These are phyloP conservation scores for Rhinoraja longicauda DNA, from an alignment of 2,797 vertebrate species.

Conservation along the genomic window DNA sequence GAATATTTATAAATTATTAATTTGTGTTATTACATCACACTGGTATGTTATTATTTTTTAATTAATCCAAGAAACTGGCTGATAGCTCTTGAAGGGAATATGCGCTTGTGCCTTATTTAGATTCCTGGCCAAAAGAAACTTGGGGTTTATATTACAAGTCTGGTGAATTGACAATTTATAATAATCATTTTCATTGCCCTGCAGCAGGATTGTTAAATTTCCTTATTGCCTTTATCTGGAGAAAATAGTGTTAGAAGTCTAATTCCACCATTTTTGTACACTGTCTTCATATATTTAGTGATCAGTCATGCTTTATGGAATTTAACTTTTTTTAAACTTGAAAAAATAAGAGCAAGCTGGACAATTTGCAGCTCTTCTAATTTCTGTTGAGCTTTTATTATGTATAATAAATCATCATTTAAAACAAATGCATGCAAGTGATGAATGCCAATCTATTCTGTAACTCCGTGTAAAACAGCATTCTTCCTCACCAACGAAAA, in stretches of 20 bases:
- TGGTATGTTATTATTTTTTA: not conserved
- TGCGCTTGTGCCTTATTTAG: not conserved
- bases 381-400: not conserved
- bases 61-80: not conserved
- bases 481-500: not conserved
- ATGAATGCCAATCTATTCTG: not conserved
- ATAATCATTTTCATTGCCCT: not conserved
- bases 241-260: not conserved
- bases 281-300: not conserved
- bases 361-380: not conserved
- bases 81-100: not conserved
- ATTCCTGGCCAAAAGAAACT: not conserved
- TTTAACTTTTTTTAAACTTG: not conserved
- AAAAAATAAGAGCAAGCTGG: not conserved
- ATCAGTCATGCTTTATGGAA: not conserved
- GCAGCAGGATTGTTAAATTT: not conserved
- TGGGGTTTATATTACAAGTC: not conserved
- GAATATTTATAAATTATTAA: not conserved
- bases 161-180: not conserved
- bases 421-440: not conserved
- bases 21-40: not conserved
- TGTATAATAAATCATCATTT: not conserved
- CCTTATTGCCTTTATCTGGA: not conserved
- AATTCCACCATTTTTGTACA: not conserved
- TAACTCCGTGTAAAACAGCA: not conserved